Conservation (phyloP, 2,888 invertebrate species). For the Sinopyrophorus schimmeli region DNA sequence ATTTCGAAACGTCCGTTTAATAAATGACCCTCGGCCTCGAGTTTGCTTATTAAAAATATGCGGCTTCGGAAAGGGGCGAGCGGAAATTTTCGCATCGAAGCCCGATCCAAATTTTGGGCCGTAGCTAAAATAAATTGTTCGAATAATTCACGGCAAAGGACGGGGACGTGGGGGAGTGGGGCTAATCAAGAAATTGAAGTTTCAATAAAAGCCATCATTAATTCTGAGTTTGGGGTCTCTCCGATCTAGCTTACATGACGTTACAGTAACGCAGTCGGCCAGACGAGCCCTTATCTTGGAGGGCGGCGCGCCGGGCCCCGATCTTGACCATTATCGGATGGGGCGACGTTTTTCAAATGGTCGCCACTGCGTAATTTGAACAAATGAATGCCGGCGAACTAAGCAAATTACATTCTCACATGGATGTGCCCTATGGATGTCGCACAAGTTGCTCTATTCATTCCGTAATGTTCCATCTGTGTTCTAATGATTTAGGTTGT, state of each 20-base stretch:
- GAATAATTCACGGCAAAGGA: conserved; percentile 49
- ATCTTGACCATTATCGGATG: conserved; percentile 11
- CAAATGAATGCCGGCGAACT: conserved; percentile 67
- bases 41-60: conserved; percentile 23
- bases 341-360: conserved; percentile 40
- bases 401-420: conserved; percentile 68
- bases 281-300: conserved; percentile 15
- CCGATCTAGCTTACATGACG: conserved; percentile 46
- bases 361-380: conserved; percentile 60
- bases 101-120: conserved; percentile 26
- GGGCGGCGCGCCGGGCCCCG: not conserved
- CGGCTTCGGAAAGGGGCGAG: conserved; percentile 12
- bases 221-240: conserved; percentile 59
- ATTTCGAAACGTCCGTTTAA: no score
- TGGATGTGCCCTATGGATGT: conserved; percentile 41
- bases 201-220: conserved; percentile 74
- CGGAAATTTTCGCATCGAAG: conserved; percentile 14
- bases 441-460: conserved; percentile 27
- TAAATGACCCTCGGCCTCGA: conserved; percentile 15
- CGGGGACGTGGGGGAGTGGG: conserved; percentile 46
- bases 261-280: conserved; percentile 42
- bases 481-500: conserved; percentile 36
- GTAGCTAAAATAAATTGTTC: conserved; percentile 49
- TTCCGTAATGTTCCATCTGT: conserved; percentile 33
- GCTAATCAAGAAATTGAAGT: conserved; percentile 69